Percentiles rank a stretch among this genome's conserved stretches.
phyloP scores from a whole-genome alignment of 2,888 invertebrate species.

The Leptopterna dolabrata region DNA sequence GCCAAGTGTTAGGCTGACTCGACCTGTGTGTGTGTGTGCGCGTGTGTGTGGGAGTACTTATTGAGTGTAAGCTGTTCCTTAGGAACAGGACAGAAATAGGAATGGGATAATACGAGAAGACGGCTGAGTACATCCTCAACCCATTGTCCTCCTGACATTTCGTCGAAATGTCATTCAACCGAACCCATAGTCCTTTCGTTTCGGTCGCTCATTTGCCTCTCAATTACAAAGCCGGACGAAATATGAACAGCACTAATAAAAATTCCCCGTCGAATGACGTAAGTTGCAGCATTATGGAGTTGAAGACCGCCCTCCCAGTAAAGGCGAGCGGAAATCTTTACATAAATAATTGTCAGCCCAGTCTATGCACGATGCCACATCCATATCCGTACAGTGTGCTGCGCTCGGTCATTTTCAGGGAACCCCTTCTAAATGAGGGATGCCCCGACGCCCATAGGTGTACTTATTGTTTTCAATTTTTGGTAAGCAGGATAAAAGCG shows the following conservation, averaged over 20 bases:
- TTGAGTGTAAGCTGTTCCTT: neutral
- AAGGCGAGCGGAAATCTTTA: no score
- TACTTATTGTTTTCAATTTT: no score
- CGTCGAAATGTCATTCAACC: conserved; percentile 6
- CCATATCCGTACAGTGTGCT: no score
- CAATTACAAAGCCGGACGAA: neutral
- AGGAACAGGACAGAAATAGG: neutral
- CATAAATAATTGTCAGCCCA: no score
- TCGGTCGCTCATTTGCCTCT: neutral
- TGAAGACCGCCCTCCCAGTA: no score
- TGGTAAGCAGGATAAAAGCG: no score
- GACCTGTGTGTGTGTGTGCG: neutral
- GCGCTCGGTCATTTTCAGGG: no score
- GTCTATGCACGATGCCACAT: no score
- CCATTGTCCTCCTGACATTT: conserved; percentile 25
- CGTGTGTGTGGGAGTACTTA: no score
- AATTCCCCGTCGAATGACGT: neutral
- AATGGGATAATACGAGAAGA: neutral
- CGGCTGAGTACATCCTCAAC: neutral
- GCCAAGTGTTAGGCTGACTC: neutral
- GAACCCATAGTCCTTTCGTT: neutral
- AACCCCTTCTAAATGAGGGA: no score
- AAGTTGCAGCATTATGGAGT: neutral
- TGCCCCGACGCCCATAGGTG: no score
- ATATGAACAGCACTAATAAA: neutral